A percentile compares a stretch with the other conserved stretches of the same genome.
phyloP scores from a whole-genome alignment of 2,888 invertebrate species.

The Smittia aterrima region DNA sequence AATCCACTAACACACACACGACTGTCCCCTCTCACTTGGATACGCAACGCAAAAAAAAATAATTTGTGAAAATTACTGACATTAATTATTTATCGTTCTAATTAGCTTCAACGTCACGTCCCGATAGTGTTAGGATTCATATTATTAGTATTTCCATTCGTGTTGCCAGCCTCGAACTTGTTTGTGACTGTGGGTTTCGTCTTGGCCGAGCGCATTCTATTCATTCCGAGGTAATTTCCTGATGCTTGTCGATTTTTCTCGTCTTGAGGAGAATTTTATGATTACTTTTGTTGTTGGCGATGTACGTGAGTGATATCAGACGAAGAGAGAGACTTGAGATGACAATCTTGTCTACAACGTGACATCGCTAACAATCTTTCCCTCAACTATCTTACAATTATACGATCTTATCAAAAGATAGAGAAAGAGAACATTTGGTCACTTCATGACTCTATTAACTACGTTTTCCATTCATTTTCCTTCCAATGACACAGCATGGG shows the following conservation, averaged over 20 bases:
- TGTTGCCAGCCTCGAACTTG: constrained; percentile 82
- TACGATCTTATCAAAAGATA: background rate
- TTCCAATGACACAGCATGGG: constrained; percentile 64
- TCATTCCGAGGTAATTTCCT: constrained; percentile 72
- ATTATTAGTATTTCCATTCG: constrained; percentile 75
- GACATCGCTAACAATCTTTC: no score
- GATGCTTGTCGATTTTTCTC: background rate
- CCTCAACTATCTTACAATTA: no score
- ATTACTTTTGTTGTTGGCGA: background rate
- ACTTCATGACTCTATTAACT: constrained; percentile 37
- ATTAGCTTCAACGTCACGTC: constrained; percentile 65
- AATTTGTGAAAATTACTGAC: constrained; percentile 30
- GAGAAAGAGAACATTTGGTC: constrained; percentile 27
- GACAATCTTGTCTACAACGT: no score
- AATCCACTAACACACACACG: background rate
- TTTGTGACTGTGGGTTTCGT: constrained; percentile 79
- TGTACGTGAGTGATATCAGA: background rate
- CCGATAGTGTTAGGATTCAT: constrained; percentile 68
- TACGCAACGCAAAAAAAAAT: background rate
- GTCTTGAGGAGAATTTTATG: constrained; percentile 14
- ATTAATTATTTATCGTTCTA: constrained; percentile 45
- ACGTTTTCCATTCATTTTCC: constrained; percentile 35
- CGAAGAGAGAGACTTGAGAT: background rate
- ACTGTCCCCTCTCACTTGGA: background rate
- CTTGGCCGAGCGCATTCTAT: constrained; percentile 83